phyloP scores from a whole-genome alignment of 1,140 invertebrate species.

The Halesus radiatus region DNA sequence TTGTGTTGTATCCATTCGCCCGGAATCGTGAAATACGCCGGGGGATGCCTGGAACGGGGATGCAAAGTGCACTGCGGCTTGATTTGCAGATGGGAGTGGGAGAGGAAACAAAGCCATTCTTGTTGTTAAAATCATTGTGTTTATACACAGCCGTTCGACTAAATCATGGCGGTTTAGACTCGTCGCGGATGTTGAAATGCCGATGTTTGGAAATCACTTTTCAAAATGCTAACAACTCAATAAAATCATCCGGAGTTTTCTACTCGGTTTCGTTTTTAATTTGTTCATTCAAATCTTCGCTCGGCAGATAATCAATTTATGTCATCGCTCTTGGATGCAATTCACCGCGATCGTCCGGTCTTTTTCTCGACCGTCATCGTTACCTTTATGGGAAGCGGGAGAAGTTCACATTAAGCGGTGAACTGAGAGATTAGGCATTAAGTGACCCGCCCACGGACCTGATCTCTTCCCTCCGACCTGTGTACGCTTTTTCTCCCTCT shows the following conservation, averaged over 20 bases:
- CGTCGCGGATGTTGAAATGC: conserved; percentile 17
- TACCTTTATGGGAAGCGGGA: background rate
- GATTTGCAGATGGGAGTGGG: conserved; percentile 16
- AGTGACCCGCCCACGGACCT: conserved; percentile 20
- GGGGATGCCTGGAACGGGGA: conserved; percentile 34
- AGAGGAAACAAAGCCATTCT: conserved; percentile 41
- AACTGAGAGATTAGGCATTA: conserved; percentile 36
- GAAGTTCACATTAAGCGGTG: conserved; percentile 18
- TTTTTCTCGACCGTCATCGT: conserved; percentile 25
- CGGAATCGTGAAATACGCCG: conserved; percentile 38
- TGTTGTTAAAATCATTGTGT: conserved; percentile 27
- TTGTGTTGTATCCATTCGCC: conserved; percentile 34
- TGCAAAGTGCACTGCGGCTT: conserved; percentile 42
- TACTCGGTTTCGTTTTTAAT: background rate
- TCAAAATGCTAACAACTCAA: conserved; percentile 8
- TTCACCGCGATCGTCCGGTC: background rate
- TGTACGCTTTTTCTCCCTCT: background rate
- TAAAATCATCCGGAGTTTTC: background rate
- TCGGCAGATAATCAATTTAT: background rate
- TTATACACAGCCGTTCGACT: conserved; percentile 13
- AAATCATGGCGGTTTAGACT: conserved; percentile 18
- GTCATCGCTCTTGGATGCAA: background rate
- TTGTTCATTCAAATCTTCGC: background rate
- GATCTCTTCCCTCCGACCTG: conserved; percentile 1
- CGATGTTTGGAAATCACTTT: conserved; percentile 23